Evolutionary conservation across 2,888 invertebrate genomes (phyloP).

Genomic region (Drosophila melanosoma): DNA sequence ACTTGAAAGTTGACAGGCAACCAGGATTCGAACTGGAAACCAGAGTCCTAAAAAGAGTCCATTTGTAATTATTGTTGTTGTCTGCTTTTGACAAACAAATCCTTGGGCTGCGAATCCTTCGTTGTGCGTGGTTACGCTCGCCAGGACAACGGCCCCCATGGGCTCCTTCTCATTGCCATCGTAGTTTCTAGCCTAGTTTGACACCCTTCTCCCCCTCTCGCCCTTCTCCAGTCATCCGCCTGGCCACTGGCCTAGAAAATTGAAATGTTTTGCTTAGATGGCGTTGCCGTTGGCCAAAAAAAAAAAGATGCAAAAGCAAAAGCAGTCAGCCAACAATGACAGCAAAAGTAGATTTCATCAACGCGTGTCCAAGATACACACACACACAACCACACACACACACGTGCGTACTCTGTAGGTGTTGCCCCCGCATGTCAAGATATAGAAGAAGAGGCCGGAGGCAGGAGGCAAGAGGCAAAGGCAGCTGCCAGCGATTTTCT

Average conservation of each 20-base stretch:
- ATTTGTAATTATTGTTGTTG: constrained; percentile 47
- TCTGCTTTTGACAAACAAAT: constrained; percentile 80
- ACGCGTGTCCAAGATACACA: constrained; percentile 50
- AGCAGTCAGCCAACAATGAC: constrained; percentile 1
- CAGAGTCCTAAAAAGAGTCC: constrained; percentile 40
- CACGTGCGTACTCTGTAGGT: constrained; percentile 71
- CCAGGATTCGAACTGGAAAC: constrained; percentile 51
- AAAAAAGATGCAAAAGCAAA: constrained; percentile 41
- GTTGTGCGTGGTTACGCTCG: constrained; percentile 79
- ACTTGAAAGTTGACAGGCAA: constrained; percentile 69
- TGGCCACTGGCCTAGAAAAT: constrained; percentile 79
- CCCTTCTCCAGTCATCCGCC: not conserved
- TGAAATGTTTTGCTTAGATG: constrained; percentile 73
- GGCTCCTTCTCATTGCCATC: constrained; percentile 20
- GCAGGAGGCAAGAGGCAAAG: constrained; percentile 23
- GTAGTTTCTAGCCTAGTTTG: constrained; percentile 54
- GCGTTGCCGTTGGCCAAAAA: constrained; percentile 47
- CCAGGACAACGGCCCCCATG: constrained; percentile 73
- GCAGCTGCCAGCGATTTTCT: constrained; percentile 70
- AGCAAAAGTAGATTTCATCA: constrained; percentile 48
- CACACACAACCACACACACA: constrained; percentile 24
- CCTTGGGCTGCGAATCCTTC: constrained; percentile 74
- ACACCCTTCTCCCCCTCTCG: not conserved
- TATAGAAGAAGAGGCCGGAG: constrained; percentile 2
- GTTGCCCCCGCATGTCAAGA: constrained; percentile 59